These are phyloP conservation scores for Wiebesia pumilae DNA, from an alignment of 1,140 invertebrate genomes.

Conservation along the genomic window DNA sequence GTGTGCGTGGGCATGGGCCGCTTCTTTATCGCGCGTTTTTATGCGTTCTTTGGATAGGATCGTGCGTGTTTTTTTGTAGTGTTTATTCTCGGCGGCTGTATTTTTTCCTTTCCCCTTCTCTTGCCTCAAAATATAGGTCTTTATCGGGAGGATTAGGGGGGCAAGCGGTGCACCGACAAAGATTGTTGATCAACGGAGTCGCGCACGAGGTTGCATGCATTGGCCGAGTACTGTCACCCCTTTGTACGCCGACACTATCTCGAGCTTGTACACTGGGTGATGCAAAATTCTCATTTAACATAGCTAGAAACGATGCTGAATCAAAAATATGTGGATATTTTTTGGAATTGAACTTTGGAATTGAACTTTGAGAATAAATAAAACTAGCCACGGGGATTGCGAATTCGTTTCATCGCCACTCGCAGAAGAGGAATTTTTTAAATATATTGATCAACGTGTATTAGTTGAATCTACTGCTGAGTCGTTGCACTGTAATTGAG, in stretches of 20 bases:
- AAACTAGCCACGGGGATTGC: background rate
- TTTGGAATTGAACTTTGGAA: background rate
- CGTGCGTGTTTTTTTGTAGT: slow-evolving; percentile 12
- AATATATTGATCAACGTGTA: background rate
- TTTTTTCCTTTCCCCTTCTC: slow-evolving; percentile 7
- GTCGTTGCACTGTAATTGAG: too few relatives aligned
- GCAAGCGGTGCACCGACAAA: background rate
- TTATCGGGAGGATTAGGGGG: slow-evolving; percentile 41
- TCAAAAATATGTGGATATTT: background rate
- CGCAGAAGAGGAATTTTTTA: background rate
- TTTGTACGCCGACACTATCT: background rate
- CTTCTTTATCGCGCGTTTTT: slow-evolving; percentile 38
- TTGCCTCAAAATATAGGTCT: slow-evolving; percentile 22
- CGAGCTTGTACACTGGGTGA: background rate
- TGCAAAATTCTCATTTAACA: background rate
- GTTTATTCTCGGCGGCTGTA: background rate
- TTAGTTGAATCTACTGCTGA: too few relatives aligned
- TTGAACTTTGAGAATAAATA: background rate
- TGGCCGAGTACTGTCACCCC: background rate
- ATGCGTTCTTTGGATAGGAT: slow-evolving; percentile 41
- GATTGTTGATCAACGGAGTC: background rate
- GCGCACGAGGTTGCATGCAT: background rate
- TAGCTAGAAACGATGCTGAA: background rate
- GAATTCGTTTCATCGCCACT: background rate
- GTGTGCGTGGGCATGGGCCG: slow-evolving; percentile 8